phyloP scores from a whole-genome alignment of 1,140 invertebrate species.

The Drosophila mauritiana region DNA sequence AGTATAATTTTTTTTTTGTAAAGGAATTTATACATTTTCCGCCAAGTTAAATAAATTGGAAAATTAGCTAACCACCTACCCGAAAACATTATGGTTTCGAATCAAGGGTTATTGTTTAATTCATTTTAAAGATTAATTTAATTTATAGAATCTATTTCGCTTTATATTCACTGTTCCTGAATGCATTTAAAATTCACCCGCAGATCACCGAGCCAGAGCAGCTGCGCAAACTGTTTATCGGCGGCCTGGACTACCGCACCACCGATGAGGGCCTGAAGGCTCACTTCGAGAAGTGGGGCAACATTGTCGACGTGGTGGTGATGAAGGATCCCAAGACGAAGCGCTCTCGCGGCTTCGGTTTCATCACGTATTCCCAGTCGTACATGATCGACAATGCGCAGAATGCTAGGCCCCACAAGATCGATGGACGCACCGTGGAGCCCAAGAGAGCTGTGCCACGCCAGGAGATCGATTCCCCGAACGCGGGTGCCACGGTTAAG shows the following conservation, averaged over 20 bases:
- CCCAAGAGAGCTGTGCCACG: slow-evolving; percentile 98
- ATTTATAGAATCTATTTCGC: too few relatives aligned
- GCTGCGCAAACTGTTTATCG: slow-evolving; percentile 98
- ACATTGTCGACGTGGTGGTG: slow-evolving; percentile 98
- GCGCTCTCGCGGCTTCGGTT: slow-evolving; percentile 97
- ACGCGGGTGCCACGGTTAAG: slow-evolving; percentile 97
- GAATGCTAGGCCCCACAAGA: slow-evolving; percentile 90
- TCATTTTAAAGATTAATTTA: too few relatives aligned
- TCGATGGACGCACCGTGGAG: slow-evolving; percentile 94
- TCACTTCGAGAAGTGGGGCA: slow-evolving; percentile 98
- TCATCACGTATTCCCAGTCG: slow-evolving; percentile 96
- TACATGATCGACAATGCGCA: slow-evolving; percentile 98
- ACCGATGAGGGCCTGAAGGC: slow-evolving; percentile 96
- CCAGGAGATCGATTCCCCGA: slow-evolving; percentile 95
- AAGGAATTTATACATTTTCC: too few relatives aligned
- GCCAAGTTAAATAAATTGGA: too few relatives aligned
- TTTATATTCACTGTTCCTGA: neutral
- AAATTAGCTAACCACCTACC: too few relatives aligned
- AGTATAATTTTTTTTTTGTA: too few relatives aligned
- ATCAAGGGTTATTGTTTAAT: too few relatives aligned
- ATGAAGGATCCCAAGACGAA: slow-evolving; percentile 99
- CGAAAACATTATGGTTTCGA: neutral
- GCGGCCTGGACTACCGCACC: slow-evolving; percentile 98
- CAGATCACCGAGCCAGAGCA: slow-evolving; percentile 93
- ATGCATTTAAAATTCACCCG: neutral